Percentiles rank a stretch among this genome's conserved stretches.
phyloP scores from a whole-genome alignment of 1,140 invertebrate species.

The Eumaeus atala region DNA sequence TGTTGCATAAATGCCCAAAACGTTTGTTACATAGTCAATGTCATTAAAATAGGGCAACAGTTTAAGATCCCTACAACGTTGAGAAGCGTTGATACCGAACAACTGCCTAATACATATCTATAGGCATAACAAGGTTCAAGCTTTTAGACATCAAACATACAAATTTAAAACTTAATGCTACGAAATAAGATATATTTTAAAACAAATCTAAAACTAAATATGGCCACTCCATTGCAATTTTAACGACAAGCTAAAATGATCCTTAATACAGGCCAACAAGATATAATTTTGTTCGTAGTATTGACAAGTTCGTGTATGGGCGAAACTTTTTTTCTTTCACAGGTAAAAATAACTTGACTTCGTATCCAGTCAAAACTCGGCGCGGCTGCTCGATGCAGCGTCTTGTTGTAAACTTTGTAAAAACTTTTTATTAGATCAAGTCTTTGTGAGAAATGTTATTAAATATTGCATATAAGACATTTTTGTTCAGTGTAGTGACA shows the following conservation, averaged over 20 bases:
- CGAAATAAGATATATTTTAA: conserved; percentile 19
- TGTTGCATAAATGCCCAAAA: too few species aligned
- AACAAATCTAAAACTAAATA: conserved; percentile 10
- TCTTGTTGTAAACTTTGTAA: conserved; percentile 21
- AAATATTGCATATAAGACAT: background rate
- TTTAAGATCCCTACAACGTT: conserved; percentile 37
- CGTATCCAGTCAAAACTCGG: conserved; percentile 52
- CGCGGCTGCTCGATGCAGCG: conserved; percentile 36
- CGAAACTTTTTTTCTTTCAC: conserved; percentile 57
- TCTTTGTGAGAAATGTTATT: conserved; percentile 4
- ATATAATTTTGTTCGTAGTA: conserved; percentile 18
- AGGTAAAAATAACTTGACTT: conserved; percentile 65
- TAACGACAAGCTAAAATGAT: conserved; percentile 9
- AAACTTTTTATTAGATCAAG: conserved; percentile 16
- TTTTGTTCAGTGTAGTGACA: conserved; percentile 1
- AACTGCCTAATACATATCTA: conserved; percentile 59
- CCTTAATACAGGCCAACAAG: conserved; percentile 7
- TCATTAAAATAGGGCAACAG: conserved; percentile 25
- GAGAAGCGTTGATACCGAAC: conserved; percentile 43
- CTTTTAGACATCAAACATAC: conserved; percentile 24
- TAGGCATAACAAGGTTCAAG: conserved; percentile 39
- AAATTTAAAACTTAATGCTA: conserved; percentile 22
- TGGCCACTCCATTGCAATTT: conserved; percentile 33
- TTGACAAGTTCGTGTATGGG: conserved; percentile 38
- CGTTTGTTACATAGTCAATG: too few species aligned